Percentiles rank a stretch among this genome's conserved stretches.
These are phyloP conservation scores for Medauroidea extradentata DNA, from an alignment of 1,140 invertebrate species.

Conservation along the genomic window DNA sequence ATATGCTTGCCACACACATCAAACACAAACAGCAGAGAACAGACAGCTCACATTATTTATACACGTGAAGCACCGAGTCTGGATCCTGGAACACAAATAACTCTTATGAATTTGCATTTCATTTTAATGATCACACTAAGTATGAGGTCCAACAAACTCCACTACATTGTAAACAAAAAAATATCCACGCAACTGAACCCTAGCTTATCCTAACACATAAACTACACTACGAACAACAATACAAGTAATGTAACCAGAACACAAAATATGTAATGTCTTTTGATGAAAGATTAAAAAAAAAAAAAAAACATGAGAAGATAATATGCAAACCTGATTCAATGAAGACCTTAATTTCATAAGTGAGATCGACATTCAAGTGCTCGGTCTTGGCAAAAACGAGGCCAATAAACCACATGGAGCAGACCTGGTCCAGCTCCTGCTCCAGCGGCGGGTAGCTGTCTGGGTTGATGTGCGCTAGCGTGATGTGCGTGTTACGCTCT, in stretches of 20 bases:
- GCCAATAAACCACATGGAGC: constrained; percentile 97
- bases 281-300: too few species aligned
- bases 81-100: not conserved
- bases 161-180: too few species aligned
- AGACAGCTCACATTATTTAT: not conserved
- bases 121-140: not conserved
- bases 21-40: not conserved
- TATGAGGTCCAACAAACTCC: too few species aligned
- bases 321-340: constrained; percentile 60
- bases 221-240: too few species aligned
- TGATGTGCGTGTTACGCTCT: constrained; percentile 88
- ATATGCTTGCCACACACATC: not conserved
- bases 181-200: too few species aligned
- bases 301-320: too few species aligned
- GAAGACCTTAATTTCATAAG: constrained; percentile 85
- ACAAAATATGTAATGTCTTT: too few species aligned
- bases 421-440: constrained; percentile 42
- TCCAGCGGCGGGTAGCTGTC: constrained; percentile 64
- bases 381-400: constrained; percentile 83
- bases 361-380: constrained; percentile 88
- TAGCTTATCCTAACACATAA: too few species aligned
- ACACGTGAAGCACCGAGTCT: not conserved
- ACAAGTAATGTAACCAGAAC: not conserved
- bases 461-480: constrained; percentile 92
- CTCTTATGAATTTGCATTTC: not conserved